These are phyloP conservation scores for Neuroscelio doddi DNA, from an alignment of 2,888 invertebrate genomes.

Conservation along the genomic window DNA sequence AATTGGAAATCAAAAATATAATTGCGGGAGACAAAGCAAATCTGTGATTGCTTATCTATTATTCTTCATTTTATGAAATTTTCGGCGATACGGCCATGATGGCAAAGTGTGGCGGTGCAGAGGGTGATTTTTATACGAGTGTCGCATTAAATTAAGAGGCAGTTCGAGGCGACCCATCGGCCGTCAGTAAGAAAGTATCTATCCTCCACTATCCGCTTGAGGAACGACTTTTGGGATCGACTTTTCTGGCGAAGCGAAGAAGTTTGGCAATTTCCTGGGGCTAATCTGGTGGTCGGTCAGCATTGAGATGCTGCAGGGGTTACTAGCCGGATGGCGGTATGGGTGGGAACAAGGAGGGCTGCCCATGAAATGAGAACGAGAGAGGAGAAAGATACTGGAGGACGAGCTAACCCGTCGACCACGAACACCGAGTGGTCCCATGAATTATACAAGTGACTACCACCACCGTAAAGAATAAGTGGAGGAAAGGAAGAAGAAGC, in stretches of 20 bases:
- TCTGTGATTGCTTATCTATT: not conserved
- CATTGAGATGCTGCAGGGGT: constrained; percentile 69
- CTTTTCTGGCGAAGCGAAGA: constrained; percentile 65
- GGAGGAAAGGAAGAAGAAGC: constrained; percentile 46
- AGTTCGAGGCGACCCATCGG: constrained; percentile 52
- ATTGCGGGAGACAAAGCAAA: not conserved
- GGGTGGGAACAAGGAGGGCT: constrained; percentile 29
- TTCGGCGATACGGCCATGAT: not conserved
- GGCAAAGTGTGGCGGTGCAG: constrained; percentile 9
- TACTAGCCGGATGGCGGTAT: constrained; percentile 45
- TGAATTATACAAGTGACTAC: constrained; percentile 70
- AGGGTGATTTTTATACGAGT: constrained; percentile 35
- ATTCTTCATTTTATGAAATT: not conserved
- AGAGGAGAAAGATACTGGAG: constrained; percentile 3
- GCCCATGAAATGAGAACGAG: constrained; percentile 36
- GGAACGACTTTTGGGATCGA: constrained; percentile 68
- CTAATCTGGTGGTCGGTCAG: constrained; percentile 71
- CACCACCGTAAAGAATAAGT: constrained; percentile 47
- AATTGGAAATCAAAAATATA: constrained; percentile 15
- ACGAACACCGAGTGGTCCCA: constrained; percentile 64
- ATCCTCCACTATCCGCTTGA: constrained; percentile 56
- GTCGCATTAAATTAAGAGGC: constrained; percentile 62
- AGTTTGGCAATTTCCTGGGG: constrained; percentile 72
- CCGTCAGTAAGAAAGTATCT: constrained; percentile 44
- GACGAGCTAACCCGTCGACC: constrained; percentile 53